Evolutionary conservation across 2,797 vertebrate species (phyloP).

Genomic region (Podarcis lilfordi): DNA sequence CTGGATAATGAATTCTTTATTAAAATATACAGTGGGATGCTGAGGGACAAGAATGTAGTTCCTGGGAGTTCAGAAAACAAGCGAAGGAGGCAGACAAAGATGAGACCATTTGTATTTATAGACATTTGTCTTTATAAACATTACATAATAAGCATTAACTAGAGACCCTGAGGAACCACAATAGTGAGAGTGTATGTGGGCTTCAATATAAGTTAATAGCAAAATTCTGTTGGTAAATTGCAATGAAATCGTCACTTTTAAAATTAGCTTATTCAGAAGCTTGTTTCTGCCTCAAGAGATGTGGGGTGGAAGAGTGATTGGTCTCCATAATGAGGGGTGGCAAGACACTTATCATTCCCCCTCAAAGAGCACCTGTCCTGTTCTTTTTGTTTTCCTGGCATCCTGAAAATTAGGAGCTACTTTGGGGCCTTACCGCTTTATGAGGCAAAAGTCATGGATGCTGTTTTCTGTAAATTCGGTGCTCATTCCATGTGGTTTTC

Average conservation of each 20-base stretch:
- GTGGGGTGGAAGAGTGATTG: not conserved
- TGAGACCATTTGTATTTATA: conserved; percentile 51
- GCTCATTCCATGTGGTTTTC: conserved; percentile 32
- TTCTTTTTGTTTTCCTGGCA: conserved; percentile 21
- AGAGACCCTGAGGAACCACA: conserved; percentile 18
- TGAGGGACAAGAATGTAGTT: not conserved
- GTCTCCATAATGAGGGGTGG: conserved; percentile 11
- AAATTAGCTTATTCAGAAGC: conserved; percentile 17
- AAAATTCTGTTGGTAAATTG: conserved; percentile 50
- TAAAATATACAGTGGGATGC: not conserved
- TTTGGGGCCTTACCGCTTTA: not conserved
- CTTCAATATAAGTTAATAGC: conserved; percentile 41
- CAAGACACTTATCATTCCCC: conserved; percentile 30
- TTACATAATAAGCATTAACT: conserved; percentile 49
- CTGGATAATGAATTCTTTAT: not conserved
- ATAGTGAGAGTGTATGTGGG: conserved; percentile 44
- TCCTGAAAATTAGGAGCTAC: conserved; percentile 7
- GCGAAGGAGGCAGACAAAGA: fast-evolving
- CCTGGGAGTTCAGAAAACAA: conserved; percentile 33
- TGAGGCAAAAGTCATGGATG: not conserved
- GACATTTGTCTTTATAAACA: conserved; percentile 18
- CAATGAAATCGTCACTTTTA: conserved; percentile 42
- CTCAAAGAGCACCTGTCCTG: not conserved
- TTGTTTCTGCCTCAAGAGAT: conserved; percentile 25
- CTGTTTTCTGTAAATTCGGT: conserved; percentile 19